Base-by-base conservation (phyloP, 2,797 vertebrate species). In the Phrynocephalus forsythii region DNA sequence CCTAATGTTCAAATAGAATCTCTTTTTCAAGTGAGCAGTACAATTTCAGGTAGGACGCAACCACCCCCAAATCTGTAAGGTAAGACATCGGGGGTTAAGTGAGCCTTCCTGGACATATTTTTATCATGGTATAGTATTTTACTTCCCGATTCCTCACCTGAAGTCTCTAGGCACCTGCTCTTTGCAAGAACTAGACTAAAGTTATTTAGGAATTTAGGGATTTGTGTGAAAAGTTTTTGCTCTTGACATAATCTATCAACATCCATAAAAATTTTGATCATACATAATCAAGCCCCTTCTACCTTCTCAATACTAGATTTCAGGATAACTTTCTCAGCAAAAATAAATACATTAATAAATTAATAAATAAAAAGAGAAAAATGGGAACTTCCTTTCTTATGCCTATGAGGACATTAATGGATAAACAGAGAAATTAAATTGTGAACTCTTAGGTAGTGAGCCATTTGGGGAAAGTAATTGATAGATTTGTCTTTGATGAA, bases 331-430 rank as follows among this genome's bases (percentile, higher is more conserved):
- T 63, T 84, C 88, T 91, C 84, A 28, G 86, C 91, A 89, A 94
- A 84, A 91, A 44, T 5, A 5, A 44, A 44, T 44, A 44, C 3
- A 44, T 44, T 4, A 44, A 44, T 44, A 44, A 44, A 44, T 44
- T 4, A 44, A 44, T 44, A 44, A 44, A 44, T 44, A 69, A 82
- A 87, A 92, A 92, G 91, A 93, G 20, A 91, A 87, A 93, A 90
- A 84, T 87, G 88, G 93, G 90, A 89, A 90, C 63, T 60, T 79
- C 86, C 67, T 87, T 91, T 44, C 44, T 80, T 90, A 89, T 88
- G 76, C 88, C 90, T 86, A 92, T 90, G 89, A 91, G 91, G 87
- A 88, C 78, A 89, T 90, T 93, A 93, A 93, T 91, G 87, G 92
- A 78, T 15, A 71, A 92, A 86, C 88, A 78, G 76, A 91, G 81